Base-by-base conservation (phyloP, 2,888 invertebrate genomes). In the Odontocerum albicorne region DNA sequence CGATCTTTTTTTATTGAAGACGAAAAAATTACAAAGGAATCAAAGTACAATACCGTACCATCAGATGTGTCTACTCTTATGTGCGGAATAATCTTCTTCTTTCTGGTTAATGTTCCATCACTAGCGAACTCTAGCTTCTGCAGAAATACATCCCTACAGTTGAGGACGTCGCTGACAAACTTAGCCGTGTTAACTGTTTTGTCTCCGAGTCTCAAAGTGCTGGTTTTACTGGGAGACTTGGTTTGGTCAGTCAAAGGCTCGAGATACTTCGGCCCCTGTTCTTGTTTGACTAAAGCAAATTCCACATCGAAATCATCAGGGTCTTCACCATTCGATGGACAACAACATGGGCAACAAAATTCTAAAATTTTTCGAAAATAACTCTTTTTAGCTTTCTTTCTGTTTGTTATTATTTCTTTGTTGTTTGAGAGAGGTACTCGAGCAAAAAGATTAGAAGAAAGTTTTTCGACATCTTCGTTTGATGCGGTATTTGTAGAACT, bases 21-120 rank as follows among this genome's bases (percentile, higher is more conserved):
- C n/a, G n/a, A n/a, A n/a, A n/a, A n/a, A n/a, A n/a, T n/a, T n/a
- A n/a, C n/a, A n/a, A n/a, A n/a, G n/a, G n/a, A n/a, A n/a, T n/a
- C n/a, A n/a, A n/a, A n/a, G n/a, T n/a, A n/a, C n/a, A n/a, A n/a
- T n/a, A 16, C 6, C 7, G 17, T 40, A 57, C 53, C 60, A 32
- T 57, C 56, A 10, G 57, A 36, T 10, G 38, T 31, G 10, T 45
- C 40, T 15, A 60, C 44, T 38, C 46, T 50, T 8, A 60, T 36
- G 13, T 54, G 54, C 6, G 52, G 61, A 3, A 50, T 19, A 3
- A 31, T 12, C 27, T 69, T 73, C 68, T 73, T 77, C 55, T 70
- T 69, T 62, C 76, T 70, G 13, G 74, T 74, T 55, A 78, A 67
- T 8, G 77, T 74, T 62, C 76, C 77, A 63, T 78, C 78, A 63